These are phyloP conservation scores for Eumeta japonica DNA, from an alignment of 1,140 invertebrate species.

Conservation along the genomic window DNA sequence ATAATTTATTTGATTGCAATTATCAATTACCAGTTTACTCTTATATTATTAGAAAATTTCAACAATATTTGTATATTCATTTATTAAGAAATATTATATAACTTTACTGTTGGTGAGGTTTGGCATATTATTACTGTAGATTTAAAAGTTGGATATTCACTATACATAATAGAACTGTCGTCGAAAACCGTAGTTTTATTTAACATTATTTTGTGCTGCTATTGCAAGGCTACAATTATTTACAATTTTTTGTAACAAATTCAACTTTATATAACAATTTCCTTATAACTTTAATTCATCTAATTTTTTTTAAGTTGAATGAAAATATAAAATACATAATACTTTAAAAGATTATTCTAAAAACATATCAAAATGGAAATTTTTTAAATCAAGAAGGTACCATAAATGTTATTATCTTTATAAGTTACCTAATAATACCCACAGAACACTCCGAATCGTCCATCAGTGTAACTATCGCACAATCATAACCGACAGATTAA, in stretches of 20 bases:
- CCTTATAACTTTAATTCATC: slow-evolving; percentile 24
- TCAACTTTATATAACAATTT: slow-evolving; percentile 39
- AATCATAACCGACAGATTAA: too few species aligned
- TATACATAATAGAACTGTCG: too few species aligned
- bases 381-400: slow-evolving; percentile 34
- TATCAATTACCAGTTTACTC: slow-evolving; percentile 40
- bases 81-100: slow-evolving; percentile 51
- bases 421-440: slow-evolving; percentile 33
- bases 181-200: too few species aligned
- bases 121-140: too few species aligned
- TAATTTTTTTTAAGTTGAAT: slow-evolving; percentile 34
- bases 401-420: slow-evolving; percentile 35
- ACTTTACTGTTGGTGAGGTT: too few species aligned
- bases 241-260: slow-evolving; percentile 40
- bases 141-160: too few species aligned
- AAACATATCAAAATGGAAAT: slow-evolving; percentile 52
- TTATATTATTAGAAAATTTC: slow-evolving; percentile 54
- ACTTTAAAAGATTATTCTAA: slow-evolving; percentile 42
- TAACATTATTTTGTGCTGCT: too few species aligned
- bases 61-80: slow-evolving; percentile 56
- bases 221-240: too few species aligned
- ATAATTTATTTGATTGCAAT: slow-evolving; percentile 56
- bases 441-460: slow-evolving; percentile 35
- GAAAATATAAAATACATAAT: slow-evolving; percentile 49
- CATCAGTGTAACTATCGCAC: too few species aligned